Evolutionary conservation across 37 sponge, comb jelly and placozoan genomes (phyloP).

Genomic region (Beroe forskalii): DNA sequence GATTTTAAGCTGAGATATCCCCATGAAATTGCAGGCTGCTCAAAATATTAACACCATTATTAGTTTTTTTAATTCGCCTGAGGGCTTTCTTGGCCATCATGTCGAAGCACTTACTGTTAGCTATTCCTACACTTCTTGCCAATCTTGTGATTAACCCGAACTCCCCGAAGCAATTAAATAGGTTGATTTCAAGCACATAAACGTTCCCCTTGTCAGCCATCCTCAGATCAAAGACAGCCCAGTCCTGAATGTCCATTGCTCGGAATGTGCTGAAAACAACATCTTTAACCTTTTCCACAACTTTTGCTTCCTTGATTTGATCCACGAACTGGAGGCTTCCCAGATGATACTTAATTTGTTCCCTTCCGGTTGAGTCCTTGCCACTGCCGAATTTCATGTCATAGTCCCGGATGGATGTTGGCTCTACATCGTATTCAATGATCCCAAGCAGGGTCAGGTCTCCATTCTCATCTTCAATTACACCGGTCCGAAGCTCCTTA

Average conservation of each 20-base stretch:
- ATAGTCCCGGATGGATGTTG: background rate
- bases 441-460: background rate
- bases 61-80: too few species aligned
- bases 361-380: background rate
- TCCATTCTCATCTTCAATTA: background rate
- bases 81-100: too few species aligned
- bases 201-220: background rate
- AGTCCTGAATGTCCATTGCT: background rate
- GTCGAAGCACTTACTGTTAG: too few species aligned
- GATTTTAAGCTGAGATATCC: too few species aligned
- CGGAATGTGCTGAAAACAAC: background rate
- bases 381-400: background rate
- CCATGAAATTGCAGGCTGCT: too few species aligned
- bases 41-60: too few species aligned
- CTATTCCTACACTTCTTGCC: background rate
- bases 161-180: background rate
- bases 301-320: background rate
- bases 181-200: background rate
- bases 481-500: background rate
- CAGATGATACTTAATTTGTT: background rate
- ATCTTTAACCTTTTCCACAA: background rate
- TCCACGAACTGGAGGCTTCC: too few species aligned
- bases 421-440: background rate
- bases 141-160: background rate
- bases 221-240: background rate